Evolutionary conservation across 2,797 vertebrate genomes (phyloP).

Genomic region (Crocidura indochinensis): DNA sequence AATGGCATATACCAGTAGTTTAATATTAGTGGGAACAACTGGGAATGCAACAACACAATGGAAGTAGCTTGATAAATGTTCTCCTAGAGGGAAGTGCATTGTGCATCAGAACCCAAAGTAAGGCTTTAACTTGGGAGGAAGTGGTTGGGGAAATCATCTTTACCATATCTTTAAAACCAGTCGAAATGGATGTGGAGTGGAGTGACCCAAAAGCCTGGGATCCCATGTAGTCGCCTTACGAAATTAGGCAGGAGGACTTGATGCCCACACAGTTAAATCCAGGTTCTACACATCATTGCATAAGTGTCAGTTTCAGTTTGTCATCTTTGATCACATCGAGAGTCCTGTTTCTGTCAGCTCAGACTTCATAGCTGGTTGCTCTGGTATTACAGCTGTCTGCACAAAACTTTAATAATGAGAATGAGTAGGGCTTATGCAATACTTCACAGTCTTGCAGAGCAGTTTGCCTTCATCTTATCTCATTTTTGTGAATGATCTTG

Average conservation of each 20-base stretch:
- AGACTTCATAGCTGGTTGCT: constrained; percentile 17
- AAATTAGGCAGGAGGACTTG: constrained; percentile 10
- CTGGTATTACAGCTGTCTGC: background rate
- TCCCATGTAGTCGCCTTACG: background rate
- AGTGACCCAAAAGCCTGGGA: background rate
- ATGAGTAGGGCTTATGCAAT: background rate
- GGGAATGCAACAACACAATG: background rate
- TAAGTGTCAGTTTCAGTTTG: constrained; percentile 54
- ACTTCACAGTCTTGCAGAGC: background rate
- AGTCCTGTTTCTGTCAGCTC: constrained; percentile 15
- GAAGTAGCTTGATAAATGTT: background rate
- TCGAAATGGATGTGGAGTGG: background rate
- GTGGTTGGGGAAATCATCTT: background rate
- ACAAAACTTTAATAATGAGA: constrained; percentile 40
- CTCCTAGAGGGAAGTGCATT: background rate
- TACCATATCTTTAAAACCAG: background rate
- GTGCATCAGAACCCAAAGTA: background rate
- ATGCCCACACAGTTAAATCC: background rate
- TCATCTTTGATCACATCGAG: constrained; percentile 28
- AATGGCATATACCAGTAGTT: background rate
- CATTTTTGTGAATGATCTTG: background rate
- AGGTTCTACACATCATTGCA: constrained; percentile 16
- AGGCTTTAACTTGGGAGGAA: background rate
- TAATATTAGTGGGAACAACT: background rate
- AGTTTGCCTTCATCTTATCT: background rate